Evolutionary conservation across 2,888 invertebrate genomes (phyloP), one percentile per base, ranked within the genome.

Genomic region (Prosopocoilus inquinatus): DNA sequence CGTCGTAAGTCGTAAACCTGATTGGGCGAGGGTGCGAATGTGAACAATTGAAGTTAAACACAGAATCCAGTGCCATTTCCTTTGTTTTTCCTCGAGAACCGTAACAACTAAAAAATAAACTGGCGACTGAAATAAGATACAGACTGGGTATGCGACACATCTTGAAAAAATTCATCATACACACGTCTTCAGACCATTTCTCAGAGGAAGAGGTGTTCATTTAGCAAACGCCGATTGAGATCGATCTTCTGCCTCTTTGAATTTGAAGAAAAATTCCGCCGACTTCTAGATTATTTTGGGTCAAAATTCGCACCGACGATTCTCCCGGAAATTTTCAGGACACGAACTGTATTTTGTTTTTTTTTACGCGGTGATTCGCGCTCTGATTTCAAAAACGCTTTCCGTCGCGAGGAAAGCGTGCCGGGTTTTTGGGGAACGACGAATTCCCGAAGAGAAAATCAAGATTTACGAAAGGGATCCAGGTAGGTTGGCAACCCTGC

Each of bases 61-160:
- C 20, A 15, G 11, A 16, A 41, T 46, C 3, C 15, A 9, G 46
- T 9, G 46, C 5, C 12, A 46, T 7, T 41, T 11, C 41, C 5
- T 9, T 41, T 16, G 41, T 13, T 41, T 41, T 11, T 41, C 15
- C 9, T 11, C 46, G 38, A 41, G 41, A 15, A 41, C 41, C 41
- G 41, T 41, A 15, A n/a, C 46, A 16, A 51, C 20, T 39, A 35
- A 32, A 16, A 62, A 67, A 72, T 80, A 81, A 81, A 79, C 81
- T 81, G 81, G 81, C 81, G 78, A 81, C 81, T 72, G 81, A 80
- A 76, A 80, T 81, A 68, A 79, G 80, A 76, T 80, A 80, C 78
- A 84, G 85, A 79, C 83, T 86, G 84, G 87, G 87, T 82, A 88
- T 88, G 88, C 86, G 88, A 84, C 85, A 82, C 84, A 87, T 78